Evolutionary conservation across 2,888 invertebrate genomes (phyloP).

Genomic region (Anodontia alba): DNA sequence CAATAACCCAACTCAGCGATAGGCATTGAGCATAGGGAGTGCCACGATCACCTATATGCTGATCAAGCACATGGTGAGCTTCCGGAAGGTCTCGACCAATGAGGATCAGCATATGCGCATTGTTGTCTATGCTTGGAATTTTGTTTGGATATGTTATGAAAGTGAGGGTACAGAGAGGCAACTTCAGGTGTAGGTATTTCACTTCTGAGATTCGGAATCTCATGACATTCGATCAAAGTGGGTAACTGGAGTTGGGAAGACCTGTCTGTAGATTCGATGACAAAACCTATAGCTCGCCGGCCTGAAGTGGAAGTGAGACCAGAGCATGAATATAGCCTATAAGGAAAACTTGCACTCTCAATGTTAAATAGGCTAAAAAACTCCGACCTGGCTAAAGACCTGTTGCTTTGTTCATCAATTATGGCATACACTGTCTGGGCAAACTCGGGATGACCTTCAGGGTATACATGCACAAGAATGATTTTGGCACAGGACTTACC

Average conservation of each 20-base stretch:
- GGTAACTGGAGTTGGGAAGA: slow-evolving; percentile 14
- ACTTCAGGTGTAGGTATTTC: slow-evolving; percentile 43
- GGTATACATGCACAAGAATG: not conserved
- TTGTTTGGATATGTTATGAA: not conserved
- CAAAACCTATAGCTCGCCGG: not conserved
- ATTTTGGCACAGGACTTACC: not conserved
- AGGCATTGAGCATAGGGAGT: slow-evolving; percentile 20
- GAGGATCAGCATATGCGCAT: not conserved
- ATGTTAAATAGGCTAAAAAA: not conserved
- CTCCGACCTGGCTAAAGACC: not conserved
- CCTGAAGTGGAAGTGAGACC: not conserved
- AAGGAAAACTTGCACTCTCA: not conserved
- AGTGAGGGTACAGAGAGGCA: not conserved
- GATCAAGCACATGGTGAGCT: slow-evolving; percentile 28
- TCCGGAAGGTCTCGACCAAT: slow-evolving; percentile 22
- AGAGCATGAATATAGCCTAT: not conserved
- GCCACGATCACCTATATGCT: slow-evolving; percentile 1
- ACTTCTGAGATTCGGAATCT: slow-evolving; percentile 23
- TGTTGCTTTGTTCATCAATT: not conserved
- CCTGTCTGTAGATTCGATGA: slow-evolving; percentile 20
- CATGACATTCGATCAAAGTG: slow-evolving; percentile 40
- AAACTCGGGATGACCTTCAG: not conserved
- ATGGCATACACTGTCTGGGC: not conserved
- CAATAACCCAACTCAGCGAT: slow-evolving; percentile 24
- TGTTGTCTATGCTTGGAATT: slow-evolving; percentile 31